phyloP scores from a whole-genome alignment of 1,140 invertebrate genomes.

The Lordiphosa mommai region DNA sequence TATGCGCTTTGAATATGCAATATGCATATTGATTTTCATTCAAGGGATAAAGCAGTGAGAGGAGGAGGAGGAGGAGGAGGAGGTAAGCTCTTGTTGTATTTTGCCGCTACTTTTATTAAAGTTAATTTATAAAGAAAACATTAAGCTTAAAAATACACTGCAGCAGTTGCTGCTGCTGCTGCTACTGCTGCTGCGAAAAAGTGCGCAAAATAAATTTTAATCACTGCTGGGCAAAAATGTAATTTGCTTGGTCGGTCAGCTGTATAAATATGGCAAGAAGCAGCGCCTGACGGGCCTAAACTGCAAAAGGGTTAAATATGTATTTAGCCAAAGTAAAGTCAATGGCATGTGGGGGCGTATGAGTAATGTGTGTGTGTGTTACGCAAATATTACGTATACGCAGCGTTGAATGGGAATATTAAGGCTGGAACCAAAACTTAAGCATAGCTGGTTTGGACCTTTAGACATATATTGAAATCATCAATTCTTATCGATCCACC shows the following conservation, averaged over 20 bases:
- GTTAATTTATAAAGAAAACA: conserved; percentile 74
- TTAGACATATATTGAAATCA: too few relatives aligned
- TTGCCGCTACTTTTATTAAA: conserved; percentile 56
- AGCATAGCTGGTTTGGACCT: too few relatives aligned
- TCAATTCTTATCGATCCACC: too few relatives aligned
- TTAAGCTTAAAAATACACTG: conserved; percentile 63
- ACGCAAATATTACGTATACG: conserved; percentile 1
- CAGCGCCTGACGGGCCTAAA: background rate
- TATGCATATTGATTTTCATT: conserved; percentile 60
- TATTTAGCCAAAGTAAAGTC: too few relatives aligned
- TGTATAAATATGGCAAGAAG: background rate
- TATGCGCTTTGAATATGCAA: conserved; percentile 69
- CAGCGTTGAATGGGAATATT: background rate
- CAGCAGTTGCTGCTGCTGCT: background rate
- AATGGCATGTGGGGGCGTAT: background rate
- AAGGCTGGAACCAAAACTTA: too few relatives aligned
- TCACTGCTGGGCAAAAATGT: background rate
- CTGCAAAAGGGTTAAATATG: too few relatives aligned
- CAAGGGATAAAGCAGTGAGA: background rate
- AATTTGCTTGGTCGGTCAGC: conserved; percentile 3
- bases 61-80: background rate
- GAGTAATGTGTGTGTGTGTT: background rate
- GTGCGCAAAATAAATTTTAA: background rate
- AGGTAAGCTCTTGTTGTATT: conserved; percentile 26
- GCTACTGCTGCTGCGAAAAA: background rate